Base-by-base conservation (phyloP, 2,888 invertebrate species). In the Epirrhoe tristata region DNA sequence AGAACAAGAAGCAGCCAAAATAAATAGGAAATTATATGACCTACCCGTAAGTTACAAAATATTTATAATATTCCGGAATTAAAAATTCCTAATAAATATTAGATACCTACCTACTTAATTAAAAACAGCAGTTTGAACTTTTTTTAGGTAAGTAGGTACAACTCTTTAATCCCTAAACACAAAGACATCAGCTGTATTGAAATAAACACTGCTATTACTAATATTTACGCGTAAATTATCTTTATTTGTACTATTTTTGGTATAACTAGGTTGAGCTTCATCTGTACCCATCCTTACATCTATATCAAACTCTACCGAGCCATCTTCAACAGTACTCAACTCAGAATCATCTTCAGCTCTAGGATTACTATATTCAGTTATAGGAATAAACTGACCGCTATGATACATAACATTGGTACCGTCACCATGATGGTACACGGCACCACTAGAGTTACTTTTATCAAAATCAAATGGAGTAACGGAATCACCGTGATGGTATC, bases 191-290 rank as follows among this genome's bases (percentile, higher is more conserved):
- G 66, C 70, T 7, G 69, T 32, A 46, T 80, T 74, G 1, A 79
- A 57, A 31, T 70, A 52, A n/a, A 85, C 74, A 43, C 74, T 81
- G 24, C 80, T 82, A 12, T 83, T 82, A 34, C 69, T 72, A 17
- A 80, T 77, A 71, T 79, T 79, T 12, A 81, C 64, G 70, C 77
- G 63, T 7, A 81, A 57, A 43, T 43, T 43, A 43, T 69, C 66
- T 53, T 68, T 67, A 24, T n/a, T 59, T 24, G 34, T 53, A 24
- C 32, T 24, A 24, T 24, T 62, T 8, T 50, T 39, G 0, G 7
- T 43, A 14, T 7, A 16, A 17, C n/a, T 52, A 43, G 39, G 39
- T 24, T 24, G 24, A 43, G 12, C 39, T 43, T 43, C 12, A 43
- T 4, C 12, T 0, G 39, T 43, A 43, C 39, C 39, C 39, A 12